phyloP scores from a whole-genome alignment of 2,797 vertebrate species.

The Syngnathus acus region DNA sequence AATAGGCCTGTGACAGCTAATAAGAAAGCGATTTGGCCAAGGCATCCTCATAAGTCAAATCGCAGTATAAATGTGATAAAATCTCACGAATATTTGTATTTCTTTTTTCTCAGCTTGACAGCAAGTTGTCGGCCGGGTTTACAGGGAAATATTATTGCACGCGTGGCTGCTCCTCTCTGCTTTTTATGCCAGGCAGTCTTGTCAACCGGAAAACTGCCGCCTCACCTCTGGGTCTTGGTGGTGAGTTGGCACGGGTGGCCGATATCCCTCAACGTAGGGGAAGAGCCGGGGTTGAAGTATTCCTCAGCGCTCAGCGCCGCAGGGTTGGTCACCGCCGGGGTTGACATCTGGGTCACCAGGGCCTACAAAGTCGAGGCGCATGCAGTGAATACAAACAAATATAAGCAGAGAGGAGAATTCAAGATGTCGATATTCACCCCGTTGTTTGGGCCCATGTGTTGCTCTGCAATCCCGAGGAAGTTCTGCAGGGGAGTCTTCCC shows the following conservation, averaged over 20 bases:
- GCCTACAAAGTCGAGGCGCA: constrained; percentile 63
- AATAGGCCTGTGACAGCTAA: not conserved
- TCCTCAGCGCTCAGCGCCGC: constrained; percentile 88
- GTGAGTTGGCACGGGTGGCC: constrained; percentile 92
- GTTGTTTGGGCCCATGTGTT: constrained; percentile 90
- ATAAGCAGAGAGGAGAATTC: constrained; percentile 1
- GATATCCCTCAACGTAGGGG: constrained; percentile 82
- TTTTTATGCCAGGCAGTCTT: constrained; percentile 17
- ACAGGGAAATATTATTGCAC: not conserved
- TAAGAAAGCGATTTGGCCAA: not conserved
- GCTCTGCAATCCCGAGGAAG: constrained; percentile 94
- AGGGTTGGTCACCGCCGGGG: constrained; percentile 81
- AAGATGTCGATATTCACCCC: constrained; percentile 73
- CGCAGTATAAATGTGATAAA: not conserved
- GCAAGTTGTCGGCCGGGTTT: not conserved
- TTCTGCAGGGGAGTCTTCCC: constrained; percentile 93
- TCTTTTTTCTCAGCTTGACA: not conserved
- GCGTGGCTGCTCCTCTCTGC: constrained; percentile 3
- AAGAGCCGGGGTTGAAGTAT: constrained; percentile 87
- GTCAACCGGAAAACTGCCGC: constrained; percentile 15
- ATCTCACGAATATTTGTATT: not conserved
- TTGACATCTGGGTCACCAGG: constrained; percentile 85
- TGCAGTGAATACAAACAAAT: not conserved
- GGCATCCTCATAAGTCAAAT: not conserved
- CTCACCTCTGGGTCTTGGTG: constrained; percentile 97